Evolutionary conservation across 2,113 vertebrate species (phyloP), one percentile per base, ranked within the genome.

Genomic region (Microtus ochrogaster): DNA sequence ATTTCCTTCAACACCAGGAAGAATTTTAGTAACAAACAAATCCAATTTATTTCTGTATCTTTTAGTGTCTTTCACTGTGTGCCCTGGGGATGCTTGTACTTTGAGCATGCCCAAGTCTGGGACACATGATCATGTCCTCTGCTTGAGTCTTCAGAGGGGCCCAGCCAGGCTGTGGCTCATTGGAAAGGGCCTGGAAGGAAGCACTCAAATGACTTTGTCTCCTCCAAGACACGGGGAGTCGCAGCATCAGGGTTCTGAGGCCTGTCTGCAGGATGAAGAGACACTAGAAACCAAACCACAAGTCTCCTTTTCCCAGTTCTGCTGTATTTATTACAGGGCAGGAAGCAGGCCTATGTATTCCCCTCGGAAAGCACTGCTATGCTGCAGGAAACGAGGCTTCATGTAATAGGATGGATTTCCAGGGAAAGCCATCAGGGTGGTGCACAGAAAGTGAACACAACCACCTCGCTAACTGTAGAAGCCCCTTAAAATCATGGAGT

Each of bases 301-400:
- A 4, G 26, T 17, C 26, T 44, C 70, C 21, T 33, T 24, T 30
- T 0, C 36, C 52, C 28, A 68, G 73, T n/a, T 47, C 52, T 2
- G 3, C 21, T 19, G 41, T 13, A 0, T 33, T 19, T 13, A 0
- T 33, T 19, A 19, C 0, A 8, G 39, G 13, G 52, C 7, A 4
- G 14, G 5, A 17, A 9, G 3, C 16, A 1, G 5, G 26, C 0
- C 47, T 17, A 12, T 5, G 39, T 73, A 0, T 61, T 66, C 41
- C 2, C 2, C 12, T 30, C 41, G 24, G 1, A 82, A n/a, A 8
- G 30, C 4, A 4, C 8, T 0, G 0, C 5, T 17, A 7, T 19
- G 26, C 26, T 70, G 19, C 7, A 3, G 61, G 41, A n/a, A 76
- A 6, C 1, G 24, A 41, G 61, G 33, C 65, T 65, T 63, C 14